phyloP scores from a whole-genome alignment of 2,797 vertebrate genomes.

The Mallotus villosus region DNA sequence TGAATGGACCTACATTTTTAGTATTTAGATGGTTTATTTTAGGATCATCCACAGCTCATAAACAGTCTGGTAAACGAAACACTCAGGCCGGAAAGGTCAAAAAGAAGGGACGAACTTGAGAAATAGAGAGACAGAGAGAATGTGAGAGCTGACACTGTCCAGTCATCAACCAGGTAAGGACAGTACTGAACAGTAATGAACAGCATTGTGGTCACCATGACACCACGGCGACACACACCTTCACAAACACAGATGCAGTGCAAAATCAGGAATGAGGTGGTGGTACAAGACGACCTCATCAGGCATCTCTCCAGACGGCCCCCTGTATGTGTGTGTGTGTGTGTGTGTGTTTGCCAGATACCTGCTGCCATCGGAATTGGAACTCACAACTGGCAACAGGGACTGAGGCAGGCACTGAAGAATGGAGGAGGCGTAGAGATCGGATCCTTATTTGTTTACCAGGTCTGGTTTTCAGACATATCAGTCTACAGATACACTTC shows the following conservation, averaged over 20 bases:
- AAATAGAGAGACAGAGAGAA: neutral
- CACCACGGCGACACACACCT: constrained; percentile 10
- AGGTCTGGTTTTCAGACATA: constrained; percentile 7
- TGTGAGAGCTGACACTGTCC: constrained; percentile 15
- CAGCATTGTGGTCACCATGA: constrained; percentile 28
- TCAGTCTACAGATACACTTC: neutral
- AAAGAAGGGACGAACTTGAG: neutral
- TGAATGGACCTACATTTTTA: neutral
- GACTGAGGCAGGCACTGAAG: constrained; percentile 12
- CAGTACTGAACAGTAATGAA: neutral
- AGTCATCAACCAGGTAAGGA: constrained; percentile 4
- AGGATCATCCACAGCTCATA: constrained; percentile 4
- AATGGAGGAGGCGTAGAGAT: constrained; percentile 19
- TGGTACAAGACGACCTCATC: neutral
- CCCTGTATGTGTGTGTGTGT: neutral
- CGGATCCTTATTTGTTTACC: constrained; percentile 23
- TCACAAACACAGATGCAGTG: no score
- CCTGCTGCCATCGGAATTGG: neutral
- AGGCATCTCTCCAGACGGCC: constrained; percentile 34
- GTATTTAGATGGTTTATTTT: constrained; percentile 11
- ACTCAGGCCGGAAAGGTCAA: neutral
- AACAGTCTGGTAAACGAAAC: neutral
- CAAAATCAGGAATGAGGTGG: constrained; percentile 9
- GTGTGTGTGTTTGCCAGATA: neutral
- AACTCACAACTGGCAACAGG: constrained; percentile 4